Evolutionary conservation across 2,113 vertebrate species (phyloP).

Genomic region (Hippopotamus amphibius): DNA sequence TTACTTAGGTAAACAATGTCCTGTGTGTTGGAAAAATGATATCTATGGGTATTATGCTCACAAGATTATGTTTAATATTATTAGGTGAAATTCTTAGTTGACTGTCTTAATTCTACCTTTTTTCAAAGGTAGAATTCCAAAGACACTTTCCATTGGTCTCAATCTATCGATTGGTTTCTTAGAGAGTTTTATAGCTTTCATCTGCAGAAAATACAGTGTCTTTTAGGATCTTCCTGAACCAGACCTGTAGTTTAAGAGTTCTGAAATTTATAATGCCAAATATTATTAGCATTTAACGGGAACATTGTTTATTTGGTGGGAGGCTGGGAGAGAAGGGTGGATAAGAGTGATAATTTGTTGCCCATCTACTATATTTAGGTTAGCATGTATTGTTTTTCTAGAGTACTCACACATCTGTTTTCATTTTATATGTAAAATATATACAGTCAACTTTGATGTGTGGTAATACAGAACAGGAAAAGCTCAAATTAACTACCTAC

Average conservation of each 20-base stretch:
- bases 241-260: conserved; percentile 33
- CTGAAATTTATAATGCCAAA: not conserved
- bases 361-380: not conserved
- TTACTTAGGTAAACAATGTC: conserved; percentile 11
- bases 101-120: not conserved
- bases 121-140: not conserved
- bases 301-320: not conserved
- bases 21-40: not conserved
- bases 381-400: conserved; percentile 26
- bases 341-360: conserved; percentile 7
- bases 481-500: not conserved
- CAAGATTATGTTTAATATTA: conserved; percentile 21
- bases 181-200: conserved; percentile 29
- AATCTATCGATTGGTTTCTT: not conserved
- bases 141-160: not conserved
- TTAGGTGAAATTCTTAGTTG: not conserved
- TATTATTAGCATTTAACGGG: conserved; percentile 10
- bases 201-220: not conserved
- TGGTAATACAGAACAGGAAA: conserved; percentile 10
- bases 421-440: conserved; percentile 3
- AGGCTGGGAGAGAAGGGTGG: not conserved
- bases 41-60: not conserved
- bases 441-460: not conserved
- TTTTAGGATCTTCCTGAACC: not conserved
- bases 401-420: not conserved